Evolutionary conservation across 2,113 vertebrate species (phyloP), one percentile per base, ranked within the genome.

Genomic region (Haplochromis vanheusdeni): DNA sequence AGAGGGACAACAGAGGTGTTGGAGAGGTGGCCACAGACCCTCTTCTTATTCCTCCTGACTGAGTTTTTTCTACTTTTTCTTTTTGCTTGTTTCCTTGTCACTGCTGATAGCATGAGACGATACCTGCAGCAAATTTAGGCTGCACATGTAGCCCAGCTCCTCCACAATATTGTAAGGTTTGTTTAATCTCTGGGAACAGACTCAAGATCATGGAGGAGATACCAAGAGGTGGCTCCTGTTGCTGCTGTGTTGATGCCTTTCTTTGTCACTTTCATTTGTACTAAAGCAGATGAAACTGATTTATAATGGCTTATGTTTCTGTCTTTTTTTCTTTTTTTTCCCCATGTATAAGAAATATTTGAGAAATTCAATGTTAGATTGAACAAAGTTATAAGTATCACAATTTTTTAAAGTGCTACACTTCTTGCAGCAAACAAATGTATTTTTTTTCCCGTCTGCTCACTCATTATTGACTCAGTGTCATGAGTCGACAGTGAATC

Each of bases 281-380:
- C 21, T 16, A 75, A 28, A 28, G 40, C 68, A 75, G 40, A 16
- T 47, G 68, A 75, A 47, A 17, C 40, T 28, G 21, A 47, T 47
- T 26, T 26, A 45, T 26, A 17, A 73, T 11, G 6, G 9, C 13
- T 70, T 42, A 9, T 23, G 14, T 23, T 47, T 11, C 40, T 31
- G 17, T 3, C 0, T 5, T 6, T 37, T 37, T 10, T 1, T 0
- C 1, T 1, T n/a, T 40, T 40, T 65, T 13, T 23, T 21, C 26
- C 37, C 37, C 35, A 26, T 73, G 12, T 75, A 75, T 47, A 28
- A 75, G 6, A 75, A 75, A 75, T 28, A 28, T 47, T 47, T 77
- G 42, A 49, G 9, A 77, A 49, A 49, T 77, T n/a, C 26, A 28
- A 19, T 77, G 42, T 77, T 77, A 31, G 42, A 7, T 19, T 49